These are phyloP conservation scores for Mastomys coucha DNA, from an alignment of 2,113 vertebrate species.

Conservation along the genomic window DNA sequence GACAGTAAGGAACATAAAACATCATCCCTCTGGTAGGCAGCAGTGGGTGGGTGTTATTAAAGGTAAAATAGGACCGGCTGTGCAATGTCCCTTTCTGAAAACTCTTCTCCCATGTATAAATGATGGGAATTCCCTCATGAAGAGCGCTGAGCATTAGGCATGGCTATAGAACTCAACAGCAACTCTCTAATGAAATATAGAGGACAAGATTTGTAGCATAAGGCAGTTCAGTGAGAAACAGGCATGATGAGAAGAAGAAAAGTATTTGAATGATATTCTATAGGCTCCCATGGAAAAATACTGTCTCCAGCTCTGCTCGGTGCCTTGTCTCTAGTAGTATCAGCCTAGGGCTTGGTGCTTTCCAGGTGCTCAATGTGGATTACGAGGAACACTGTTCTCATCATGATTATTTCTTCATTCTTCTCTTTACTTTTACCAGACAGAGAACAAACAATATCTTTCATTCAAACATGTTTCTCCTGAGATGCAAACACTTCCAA, in stretches of 20 bases:
- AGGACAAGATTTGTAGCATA: neutral
- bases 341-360: neutral
- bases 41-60: neutral
- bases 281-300: neutral
- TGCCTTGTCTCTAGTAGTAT: fast-evolving
- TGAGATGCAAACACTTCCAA: neutral
- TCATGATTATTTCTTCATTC: neutral
- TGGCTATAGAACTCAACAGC: neutral
- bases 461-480: neutral
- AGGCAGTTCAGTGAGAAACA: neutral
- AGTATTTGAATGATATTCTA: neutral
- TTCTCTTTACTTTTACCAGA: neutral
- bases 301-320: neutral
- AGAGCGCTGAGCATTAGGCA: neutral
- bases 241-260: neutral
- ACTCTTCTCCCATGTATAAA: neutral
- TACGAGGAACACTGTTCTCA: neutral
- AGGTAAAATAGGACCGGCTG: neutral
- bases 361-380: neutral
- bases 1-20: slow-evolving; percentile 3
- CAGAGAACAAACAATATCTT: neutral
- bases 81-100: neutral
- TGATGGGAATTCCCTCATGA: neutral
- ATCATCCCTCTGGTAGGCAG: no score
- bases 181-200: neutral